Evolutionary conservation across 2,888 invertebrate genomes (phyloP).

Genomic region (Tetragonula carbonaria): DNA sequence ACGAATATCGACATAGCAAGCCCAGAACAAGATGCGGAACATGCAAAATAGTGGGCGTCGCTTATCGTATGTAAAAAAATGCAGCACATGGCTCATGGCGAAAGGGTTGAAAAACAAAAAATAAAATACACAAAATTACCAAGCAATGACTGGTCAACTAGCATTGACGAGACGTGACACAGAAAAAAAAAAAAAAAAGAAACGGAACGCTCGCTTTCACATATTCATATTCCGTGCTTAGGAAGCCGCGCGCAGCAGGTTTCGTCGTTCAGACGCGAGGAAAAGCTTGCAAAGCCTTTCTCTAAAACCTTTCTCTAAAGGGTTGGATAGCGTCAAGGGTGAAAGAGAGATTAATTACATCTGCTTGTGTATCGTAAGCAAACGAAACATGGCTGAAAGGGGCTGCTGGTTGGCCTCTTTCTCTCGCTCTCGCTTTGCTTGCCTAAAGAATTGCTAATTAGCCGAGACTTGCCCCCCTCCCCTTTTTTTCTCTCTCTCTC

Average conservation of each 20-base stretch:
- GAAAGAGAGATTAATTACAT: slow-evolving; percentile 76
- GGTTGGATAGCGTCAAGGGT: slow-evolving; percentile 53
- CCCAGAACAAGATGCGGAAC: too few species aligned
- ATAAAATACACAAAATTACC: neutral
- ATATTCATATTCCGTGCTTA: neutral
- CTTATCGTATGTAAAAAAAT: too few species aligned
- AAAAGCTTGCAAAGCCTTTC: slow-evolving; percentile 19
- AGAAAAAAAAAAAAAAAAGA: too few species aligned
- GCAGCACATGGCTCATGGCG: too few species aligned
- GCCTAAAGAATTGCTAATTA: slow-evolving; percentile 75
- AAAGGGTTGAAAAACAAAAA: too few species aligned
- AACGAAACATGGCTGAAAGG: slow-evolving; percentile 69
- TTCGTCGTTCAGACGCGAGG: slow-evolving; percentile 16
- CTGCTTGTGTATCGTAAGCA: slow-evolving; percentile 73
- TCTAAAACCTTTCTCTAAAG: slow-evolving; percentile 28
- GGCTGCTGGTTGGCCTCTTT: slow-evolving; percentile 44
- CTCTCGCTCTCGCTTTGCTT: slow-evolving; percentile 53
- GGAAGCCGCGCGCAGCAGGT: neutral
- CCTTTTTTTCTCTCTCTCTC: slow-evolving; percentile 16
- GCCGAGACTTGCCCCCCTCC: slow-evolving; percentile 49
- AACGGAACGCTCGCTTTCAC: neutral
- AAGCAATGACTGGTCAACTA: neutral
- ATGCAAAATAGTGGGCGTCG: too few species aligned
- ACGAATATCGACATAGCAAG: too few species aligned
- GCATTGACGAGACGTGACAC: neutral